phyloP scores from a whole-genome alignment of 2,888 invertebrate species.

The Drepana falcataria region DNA sequence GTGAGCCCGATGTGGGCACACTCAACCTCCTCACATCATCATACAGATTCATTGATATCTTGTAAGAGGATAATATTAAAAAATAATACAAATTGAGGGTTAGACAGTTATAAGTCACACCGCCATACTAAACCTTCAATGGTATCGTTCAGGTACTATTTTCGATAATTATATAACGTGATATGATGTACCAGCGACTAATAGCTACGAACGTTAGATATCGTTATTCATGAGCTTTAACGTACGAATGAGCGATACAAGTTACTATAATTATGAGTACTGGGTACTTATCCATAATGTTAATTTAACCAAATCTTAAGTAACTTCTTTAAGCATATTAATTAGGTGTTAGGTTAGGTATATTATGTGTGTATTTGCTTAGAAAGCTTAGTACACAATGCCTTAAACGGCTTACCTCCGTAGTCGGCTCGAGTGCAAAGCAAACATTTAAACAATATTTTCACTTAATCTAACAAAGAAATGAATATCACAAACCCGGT shows the following conservation, averaged over 20 bases:
- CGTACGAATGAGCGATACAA: too few species aligned
- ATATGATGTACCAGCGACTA: too few species aligned
- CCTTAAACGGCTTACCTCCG: slow-evolving; percentile 61
- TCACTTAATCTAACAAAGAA: slow-evolving; percentile 49
- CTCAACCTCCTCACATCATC: slow-evolving; percentile 47
- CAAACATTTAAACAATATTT: slow-evolving; percentile 62
- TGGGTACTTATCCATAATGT: neutral
- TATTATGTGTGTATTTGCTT: neutral
- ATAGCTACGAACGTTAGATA: too few species aligned
- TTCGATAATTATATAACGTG: too few species aligned
- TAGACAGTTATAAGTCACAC: too few species aligned
- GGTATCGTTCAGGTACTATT: too few species aligned
- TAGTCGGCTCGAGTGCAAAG: slow-evolving; percentile 57
- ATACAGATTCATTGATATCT: slow-evolving; percentile 2
- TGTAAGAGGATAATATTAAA: neutral
- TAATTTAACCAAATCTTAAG: too few species aligned
- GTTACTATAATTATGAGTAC: too few species aligned
- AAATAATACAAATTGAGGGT: neutral
- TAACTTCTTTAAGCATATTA: neutral
- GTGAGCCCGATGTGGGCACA: slow-evolving; percentile 59
- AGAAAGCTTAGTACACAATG: slow-evolving; percentile 17
- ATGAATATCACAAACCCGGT: slow-evolving; percentile 36
- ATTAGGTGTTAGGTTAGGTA: neutral
- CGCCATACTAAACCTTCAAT: neutral
- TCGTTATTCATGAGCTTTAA: too few species aligned